Evolutionary conservation across 2,888 invertebrate genomes (phyloP), one percentile per base, ranked within the genome.

Genomic region (Dascillus cervinus): DNA sequence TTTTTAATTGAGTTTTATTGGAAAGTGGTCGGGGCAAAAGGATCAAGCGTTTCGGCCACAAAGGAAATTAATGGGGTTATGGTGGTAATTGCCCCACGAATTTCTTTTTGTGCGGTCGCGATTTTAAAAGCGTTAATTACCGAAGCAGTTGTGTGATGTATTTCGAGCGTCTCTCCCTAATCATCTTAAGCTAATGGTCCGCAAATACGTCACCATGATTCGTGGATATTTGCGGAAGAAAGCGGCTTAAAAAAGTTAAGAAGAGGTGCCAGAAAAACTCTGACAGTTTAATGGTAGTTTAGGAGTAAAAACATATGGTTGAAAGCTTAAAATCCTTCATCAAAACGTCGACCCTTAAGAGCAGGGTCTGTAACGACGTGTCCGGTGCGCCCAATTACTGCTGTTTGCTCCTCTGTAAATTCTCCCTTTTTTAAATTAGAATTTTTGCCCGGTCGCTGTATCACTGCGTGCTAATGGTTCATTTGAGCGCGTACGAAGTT

Each of bases 191-290:
- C 38, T 49, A 47, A 49, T 48, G 44, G 43, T 42, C 40, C 37
- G 48, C 48, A 47, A 50, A 50, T 48, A n/a, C n/a, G n/a, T 50
- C 47, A 47, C 47, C 50, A 46, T 46, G 50, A 49, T 43, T 45
- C 24, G 37, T 33, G 34, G 44, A 39, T 46, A 40, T 47, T 43
- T 41, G 38, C 42, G 39, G 39, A 39, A 37, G 36, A 39, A n/a
- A 26, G 40, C 24, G 21, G 32, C 32, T 39, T 39, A 36, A 34
- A 34, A 39, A 32, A 33, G 33, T 37, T 27, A 32, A 41, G 39
- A 33, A 34, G 27, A 39, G 44, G 39, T 40, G 37, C 28, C 30
- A 38, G 41, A 49, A 46, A 49, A n/a, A 47, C 46, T 42, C 39
- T 48, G 48, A 49, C 49, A 47, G 44, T 43, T 47, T 49, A 48